phyloP scores from a whole-genome alignment of 2,797 vertebrate species.

The Euthynnus affinis region DNA sequence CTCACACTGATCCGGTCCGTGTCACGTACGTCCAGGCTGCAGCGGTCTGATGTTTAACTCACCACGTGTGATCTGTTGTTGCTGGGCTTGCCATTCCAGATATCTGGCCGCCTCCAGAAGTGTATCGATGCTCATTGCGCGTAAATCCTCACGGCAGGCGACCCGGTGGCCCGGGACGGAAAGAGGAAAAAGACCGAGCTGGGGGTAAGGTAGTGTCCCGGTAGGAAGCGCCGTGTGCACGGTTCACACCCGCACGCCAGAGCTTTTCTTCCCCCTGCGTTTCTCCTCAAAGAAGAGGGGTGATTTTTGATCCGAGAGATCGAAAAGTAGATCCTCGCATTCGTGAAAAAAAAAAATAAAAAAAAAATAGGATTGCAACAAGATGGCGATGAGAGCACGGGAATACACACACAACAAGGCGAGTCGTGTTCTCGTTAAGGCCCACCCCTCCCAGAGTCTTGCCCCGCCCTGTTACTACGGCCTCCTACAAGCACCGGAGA shows the following conservation, averaged over 20 bases:
- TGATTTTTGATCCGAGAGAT: conserved; percentile 64
- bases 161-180: conserved; percentile 80
- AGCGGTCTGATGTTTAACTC: conserved; percentile 76
- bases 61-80: conserved; percentile 97
- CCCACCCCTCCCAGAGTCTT: conserved; percentile 75
- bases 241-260: conserved; percentile 48
- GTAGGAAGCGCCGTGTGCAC: conserved; percentile 64
- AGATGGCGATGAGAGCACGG: conserved; percentile 98
- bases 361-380: conserved; percentile 92
- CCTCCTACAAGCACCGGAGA: conserved; percentile 69
- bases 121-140: conserved; percentile 97
- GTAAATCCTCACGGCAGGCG: conserved; percentile 73
- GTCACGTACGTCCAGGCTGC: conserved; percentile 31
- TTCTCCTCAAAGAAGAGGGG: conserved; percentile 37
- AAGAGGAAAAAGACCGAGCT: conserved; percentile 65
- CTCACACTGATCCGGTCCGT: neutral
- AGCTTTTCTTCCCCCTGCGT: conserved; percentile 38
- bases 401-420: conserved; percentile 97
- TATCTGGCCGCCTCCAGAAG: conserved; percentile 96
- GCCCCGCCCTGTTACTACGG: conserved; percentile 84
- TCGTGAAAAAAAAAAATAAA: conserved; percentile 57
- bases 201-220: conserved; percentile 59
- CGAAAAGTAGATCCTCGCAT: conserved; percentile 86
- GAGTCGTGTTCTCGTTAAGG: conserved; percentile 86
- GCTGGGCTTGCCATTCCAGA: conserved; percentile 98